phyloP scores from a whole-genome alignment of 2,797 vertebrate species.

The Sebastes vulpes region DNA sequence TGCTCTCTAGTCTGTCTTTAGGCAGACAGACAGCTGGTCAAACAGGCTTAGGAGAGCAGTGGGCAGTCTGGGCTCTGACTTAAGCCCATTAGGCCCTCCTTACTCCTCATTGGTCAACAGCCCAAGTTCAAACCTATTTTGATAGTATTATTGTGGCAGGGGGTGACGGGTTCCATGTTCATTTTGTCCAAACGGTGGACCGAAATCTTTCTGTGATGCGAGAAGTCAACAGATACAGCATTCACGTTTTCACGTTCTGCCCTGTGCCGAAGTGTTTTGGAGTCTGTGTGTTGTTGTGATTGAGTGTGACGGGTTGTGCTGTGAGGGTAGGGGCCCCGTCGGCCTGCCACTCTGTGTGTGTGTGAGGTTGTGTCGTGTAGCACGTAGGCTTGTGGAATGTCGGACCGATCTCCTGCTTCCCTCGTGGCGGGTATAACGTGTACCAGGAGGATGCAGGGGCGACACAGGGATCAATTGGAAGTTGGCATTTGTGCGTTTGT shows the following conservation, averaged over 20 bases:
- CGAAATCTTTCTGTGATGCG: not conserved
- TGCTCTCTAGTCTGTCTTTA: slow-evolving; percentile 67
- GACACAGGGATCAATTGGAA: slow-evolving; percentile 39
- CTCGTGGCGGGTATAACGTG: slow-evolving; percentile 44
- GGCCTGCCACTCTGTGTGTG: slow-evolving; percentile 6
- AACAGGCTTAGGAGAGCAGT: slow-evolving; percentile 85
- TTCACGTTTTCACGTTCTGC: not conserved
- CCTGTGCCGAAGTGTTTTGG: slow-evolving; percentile 19
- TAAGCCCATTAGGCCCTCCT: slow-evolving; percentile 83
- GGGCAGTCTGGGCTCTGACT: slow-evolving; percentile 78
- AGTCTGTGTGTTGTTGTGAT: slow-evolving; percentile 51
- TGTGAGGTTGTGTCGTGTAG: slow-evolving; percentile 62
- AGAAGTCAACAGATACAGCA: not conserved
- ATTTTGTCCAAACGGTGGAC: slow-evolving; percentile 14
- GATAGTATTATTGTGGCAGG: slow-evolving; percentile 32
- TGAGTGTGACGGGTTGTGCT: slow-evolving; percentile 59
- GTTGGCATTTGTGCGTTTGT: slow-evolving; percentile 20
- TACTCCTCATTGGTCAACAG: slow-evolving; percentile 62
- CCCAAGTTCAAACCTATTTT: slow-evolving; percentile 72
- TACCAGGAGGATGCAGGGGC: slow-evolving; percentile 51
- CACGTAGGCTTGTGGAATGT: slow-evolving; percentile 79
- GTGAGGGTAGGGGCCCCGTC: slow-evolving; percentile 29
- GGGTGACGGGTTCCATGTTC: slow-evolving; percentile 13
- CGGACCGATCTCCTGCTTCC: slow-evolving; percentile 31
- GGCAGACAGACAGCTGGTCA: slow-evolving; percentile 86